Base-by-base conservation (phyloP, 2,113 vertebrate genomes). In the Falco punctatus region DNA sequence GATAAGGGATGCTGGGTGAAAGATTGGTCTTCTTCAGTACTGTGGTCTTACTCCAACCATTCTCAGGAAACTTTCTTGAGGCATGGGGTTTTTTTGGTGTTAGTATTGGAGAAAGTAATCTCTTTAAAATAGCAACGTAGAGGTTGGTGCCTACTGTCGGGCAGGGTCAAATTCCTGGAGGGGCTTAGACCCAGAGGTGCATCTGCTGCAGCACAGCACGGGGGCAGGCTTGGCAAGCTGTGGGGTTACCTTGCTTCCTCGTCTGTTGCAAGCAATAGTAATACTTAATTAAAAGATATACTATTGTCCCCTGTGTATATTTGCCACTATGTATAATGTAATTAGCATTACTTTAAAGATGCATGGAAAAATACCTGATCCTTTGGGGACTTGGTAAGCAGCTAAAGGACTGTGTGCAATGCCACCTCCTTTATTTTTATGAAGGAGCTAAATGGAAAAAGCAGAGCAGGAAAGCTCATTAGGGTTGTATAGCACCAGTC, bases 311-410 rank as follows among this genome's bases (percentile, higher is more conserved):
- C 24, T 61, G 82, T 92, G 94, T 82, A 24, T 90, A 30, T 92
- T 85, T 95, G 44, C 81, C n/a, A 9, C 67, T 73, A 49, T 70
- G 86, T 66, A 7, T 81, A 86, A 71, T 78, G 80, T 40, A 95
- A 88, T 94, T 92, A 90, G 33, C 58, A 32, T 65, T 77, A 24
- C 49, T 90, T 90, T 88, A 73, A 96, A 93, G 95, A 80, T 88
- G 74, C 30, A 9, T 93, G 94, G 71, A 77, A 86, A 93, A 90
- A 92, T 48, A 93, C 74, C 82, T 54, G 18, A 54, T 92, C 46
- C 79, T 92, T 13, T 83, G 86, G 86, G 91, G 54, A n/a, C 32
- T 18, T 38, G 40, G 28, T 69, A 46, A 80, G 52, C 70, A 75
- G 88, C 79, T 88, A 35, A 69, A 90, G 86, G 79, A 38, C 51